A percentile compares a stretch with the other conserved stretches of the same genome.
Conservation (phyloP, 1,140 invertebrate genomes). For the Lasioglossum albipes region DNA sequence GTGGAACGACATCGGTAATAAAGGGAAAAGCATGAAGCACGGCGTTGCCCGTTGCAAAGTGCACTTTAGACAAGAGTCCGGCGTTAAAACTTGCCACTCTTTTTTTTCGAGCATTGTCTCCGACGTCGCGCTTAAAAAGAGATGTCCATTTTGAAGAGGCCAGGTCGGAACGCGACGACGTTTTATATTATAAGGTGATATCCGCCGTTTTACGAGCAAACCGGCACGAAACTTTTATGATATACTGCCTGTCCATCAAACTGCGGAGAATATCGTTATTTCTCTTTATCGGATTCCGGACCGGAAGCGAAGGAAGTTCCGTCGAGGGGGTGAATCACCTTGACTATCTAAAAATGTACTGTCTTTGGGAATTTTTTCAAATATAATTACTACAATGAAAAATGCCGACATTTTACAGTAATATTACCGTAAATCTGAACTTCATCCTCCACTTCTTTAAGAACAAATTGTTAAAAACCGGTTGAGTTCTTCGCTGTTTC, state of each 20-base stretch:
- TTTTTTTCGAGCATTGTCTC: slow-evolving; percentile 3
- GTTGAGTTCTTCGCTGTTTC: too few relatives aligned
- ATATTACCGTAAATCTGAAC: too few relatives aligned
- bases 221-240: neutral
- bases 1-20: neutral
- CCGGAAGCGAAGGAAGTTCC: neutral
- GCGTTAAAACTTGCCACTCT: slow-evolving; percentile 2
- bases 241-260: neutral
- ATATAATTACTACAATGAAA: too few relatives aligned
- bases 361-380: too few relatives aligned
- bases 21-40: neutral
- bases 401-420: too few relatives aligned
- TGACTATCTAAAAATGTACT: too few relatives aligned
- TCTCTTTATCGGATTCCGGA: neutral
- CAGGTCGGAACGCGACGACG: neutral
- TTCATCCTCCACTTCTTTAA: too few relatives aligned
- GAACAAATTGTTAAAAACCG: too few relatives aligned
- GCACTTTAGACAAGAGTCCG: slow-evolving; percentile 1
- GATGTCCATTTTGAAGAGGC: neutral
- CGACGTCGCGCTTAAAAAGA: neutral
- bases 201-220: neutral
- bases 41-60: neutral
- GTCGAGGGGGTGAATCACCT: neutral
- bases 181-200: slow-evolving; percentile 1
- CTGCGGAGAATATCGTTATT: neutral